These are phyloP conservation scores for Mesochorus sp. DNA, from an alignment of 2,888 invertebrate species.

Conservation along the genomic window DNA sequence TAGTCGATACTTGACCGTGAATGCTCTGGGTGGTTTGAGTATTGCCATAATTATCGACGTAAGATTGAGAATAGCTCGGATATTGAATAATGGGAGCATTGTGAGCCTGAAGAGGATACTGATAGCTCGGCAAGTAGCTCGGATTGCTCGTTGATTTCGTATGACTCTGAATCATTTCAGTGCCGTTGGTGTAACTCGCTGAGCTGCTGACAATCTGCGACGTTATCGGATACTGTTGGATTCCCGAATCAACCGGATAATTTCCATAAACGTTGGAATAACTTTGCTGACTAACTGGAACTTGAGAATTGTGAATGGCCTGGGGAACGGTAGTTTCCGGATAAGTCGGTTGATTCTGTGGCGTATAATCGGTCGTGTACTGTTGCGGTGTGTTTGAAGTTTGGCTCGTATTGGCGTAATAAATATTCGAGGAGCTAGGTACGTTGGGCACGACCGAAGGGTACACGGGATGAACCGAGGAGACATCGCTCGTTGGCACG, in stretches of 20 bases:
- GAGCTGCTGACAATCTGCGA: constrained; percentile 52
- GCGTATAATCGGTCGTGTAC: constrained; percentile 53
- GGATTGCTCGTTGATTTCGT: constrained; percentile 70
- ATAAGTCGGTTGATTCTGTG: constrained; percentile 64
- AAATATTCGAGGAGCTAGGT: constrained; percentile 19
- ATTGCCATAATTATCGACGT: constrained; percentile 66
- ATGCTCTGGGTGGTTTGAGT: constrained; percentile 21
- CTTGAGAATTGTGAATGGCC: constrained; percentile 59
- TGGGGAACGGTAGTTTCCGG: constrained; percentile 47
- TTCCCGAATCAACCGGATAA: constrained; percentile 70
- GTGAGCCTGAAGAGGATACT: constrained; percentile 68
- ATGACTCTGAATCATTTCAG: constrained; percentile 79
- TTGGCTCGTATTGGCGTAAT: constrained; percentile 29
- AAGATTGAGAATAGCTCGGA: constrained; percentile 67
- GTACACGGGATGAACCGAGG: constrained; percentile 36
- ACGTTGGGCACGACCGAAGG: constrained; percentile 10
- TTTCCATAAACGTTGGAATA: constrained; percentile 70
- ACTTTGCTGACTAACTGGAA: constrained; percentile 60
- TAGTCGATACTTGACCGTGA: constrained; percentile 60
- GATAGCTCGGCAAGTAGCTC: constrained; percentile 69
- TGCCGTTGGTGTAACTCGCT: constrained; percentile 57
- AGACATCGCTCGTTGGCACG: constrained; percentile 19
- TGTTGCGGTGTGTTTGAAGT: constrained; percentile 36
- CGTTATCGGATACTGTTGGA: constrained; percentile 73
- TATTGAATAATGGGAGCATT: constrained; percentile 66